A percentile compares a stretch with the other conserved stretches of the same genome.
Conservation (phyloP, 1,140 invertebrate genomes). For the Brachionus manjavacas region DNA sequence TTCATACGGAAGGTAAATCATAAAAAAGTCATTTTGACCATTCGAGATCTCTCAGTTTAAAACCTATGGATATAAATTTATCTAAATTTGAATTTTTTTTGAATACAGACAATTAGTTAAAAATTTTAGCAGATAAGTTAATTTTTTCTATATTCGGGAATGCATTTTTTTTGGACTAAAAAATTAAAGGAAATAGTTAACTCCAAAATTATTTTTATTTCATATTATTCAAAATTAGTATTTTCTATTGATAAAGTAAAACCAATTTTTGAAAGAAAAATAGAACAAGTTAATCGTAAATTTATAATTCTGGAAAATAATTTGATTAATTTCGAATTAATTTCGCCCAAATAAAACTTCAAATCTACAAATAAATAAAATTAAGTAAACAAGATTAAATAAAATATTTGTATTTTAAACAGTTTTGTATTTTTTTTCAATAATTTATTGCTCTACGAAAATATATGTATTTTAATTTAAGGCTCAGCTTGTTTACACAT, state of each 20-base stretch:
- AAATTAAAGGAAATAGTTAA: too few relatives aligned
- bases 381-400: not conserved
- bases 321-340: not conserved
- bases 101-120: too few relatives aligned
- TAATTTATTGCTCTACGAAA: not conserved
- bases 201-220: too few relatives aligned
- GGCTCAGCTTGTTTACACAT: constrained; percentile 22
- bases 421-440: not conserved
- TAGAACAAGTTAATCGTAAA: not conserved
- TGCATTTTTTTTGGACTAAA: too few relatives aligned
- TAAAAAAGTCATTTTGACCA: too few relatives aligned
- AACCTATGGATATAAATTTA: too few relatives aligned
- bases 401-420: not conserved
- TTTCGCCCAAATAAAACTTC: not conserved
- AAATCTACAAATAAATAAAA: not conserved
- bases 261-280: not conserved
- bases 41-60: too few relatives aligned
- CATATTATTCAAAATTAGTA: not conserved
- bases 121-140: too few relatives aligned
- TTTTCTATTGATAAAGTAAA: not conserved
- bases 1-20: too few relatives aligned
- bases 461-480: not conserved
- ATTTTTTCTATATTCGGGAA: too few relatives aligned
- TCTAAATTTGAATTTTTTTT: too few relatives aligned
- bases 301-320: not conserved